phyloP scores from a whole-genome alignment of 2,888 invertebrate genomes.

The Heliconius aoede region DNA sequence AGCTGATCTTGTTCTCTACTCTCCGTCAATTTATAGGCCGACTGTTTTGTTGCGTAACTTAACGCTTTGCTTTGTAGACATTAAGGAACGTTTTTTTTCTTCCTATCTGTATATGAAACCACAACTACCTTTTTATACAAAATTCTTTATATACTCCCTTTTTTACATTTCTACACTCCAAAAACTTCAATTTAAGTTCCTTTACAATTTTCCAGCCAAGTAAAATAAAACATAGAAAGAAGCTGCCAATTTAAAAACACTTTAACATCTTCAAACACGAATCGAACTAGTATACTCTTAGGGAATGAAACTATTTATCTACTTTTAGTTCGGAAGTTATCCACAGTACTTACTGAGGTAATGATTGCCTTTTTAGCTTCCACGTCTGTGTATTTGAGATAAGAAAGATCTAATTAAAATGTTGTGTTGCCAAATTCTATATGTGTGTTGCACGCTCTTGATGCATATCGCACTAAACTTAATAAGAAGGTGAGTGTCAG shows the following conservation, averaged over 20 bases:
- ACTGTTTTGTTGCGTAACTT: too few relatives aligned
- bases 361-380: slow-evolving; percentile 77
- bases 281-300: slow-evolving; percentile 20
- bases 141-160: neutral
- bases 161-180: neutral
- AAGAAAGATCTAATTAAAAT: slow-evolving; percentile 75
- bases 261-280: slow-evolving; percentile 35
- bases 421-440: slow-evolving; percentile 52
- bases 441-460: slow-evolving; percentile 2
- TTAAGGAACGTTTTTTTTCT: too few relatives aligned
- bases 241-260: slow-evolving; percentile 15
- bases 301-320: slow-evolving; percentile 19
- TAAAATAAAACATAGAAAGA: neutral
- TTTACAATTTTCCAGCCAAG: neutral
- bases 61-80: too few relatives aligned
- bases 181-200: neutral
- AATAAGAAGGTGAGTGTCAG: neutral
- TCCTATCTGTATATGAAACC: neutral
- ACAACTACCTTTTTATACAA: neutral
- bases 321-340: slow-evolving; percentile 13
- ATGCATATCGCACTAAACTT: neutral
- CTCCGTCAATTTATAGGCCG: neutral
- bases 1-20: neutral
- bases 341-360: slow-evolving; percentile 61
- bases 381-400: slow-evolving; percentile 72